A percentile compares a stretch with the other conserved stretches of the same genome.
Evolutionary conservation across 2,888 invertebrate genomes (phyloP).

Genomic region (Liodrosophila aerea): DNA sequence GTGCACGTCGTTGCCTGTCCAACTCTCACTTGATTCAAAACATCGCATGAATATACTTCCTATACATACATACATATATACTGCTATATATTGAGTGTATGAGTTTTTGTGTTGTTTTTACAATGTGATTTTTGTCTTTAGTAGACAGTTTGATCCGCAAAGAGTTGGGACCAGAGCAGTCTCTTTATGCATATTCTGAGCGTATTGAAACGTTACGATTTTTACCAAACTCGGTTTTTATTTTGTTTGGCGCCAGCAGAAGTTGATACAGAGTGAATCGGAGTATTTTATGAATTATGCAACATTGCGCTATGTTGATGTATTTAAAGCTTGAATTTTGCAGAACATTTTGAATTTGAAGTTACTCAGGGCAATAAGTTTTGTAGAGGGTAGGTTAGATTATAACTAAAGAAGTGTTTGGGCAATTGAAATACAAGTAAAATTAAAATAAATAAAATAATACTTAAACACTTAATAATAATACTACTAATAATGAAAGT

Average conservation of each 20-base stretch:
- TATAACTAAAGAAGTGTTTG: too few species aligned
- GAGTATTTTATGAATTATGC: too few species aligned
- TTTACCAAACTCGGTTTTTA: conserved; percentile 14
- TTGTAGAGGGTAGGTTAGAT: too few species aligned
- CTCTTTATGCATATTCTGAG: neutral
- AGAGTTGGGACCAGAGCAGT: neutral
- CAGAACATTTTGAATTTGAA: too few species aligned
- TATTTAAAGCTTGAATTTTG: too few species aligned
- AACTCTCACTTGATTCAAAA: conserved; percentile 14
- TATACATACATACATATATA: conserved; percentile 5
- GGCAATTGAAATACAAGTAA: too few species aligned
- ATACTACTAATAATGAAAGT: too few species aligned
- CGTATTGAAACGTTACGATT: conserved; percentile 36
- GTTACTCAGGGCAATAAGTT: too few species aligned
- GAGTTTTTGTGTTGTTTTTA: conserved; percentile 36
- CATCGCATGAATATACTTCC: conserved; percentile 1
- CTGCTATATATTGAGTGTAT: neutral
- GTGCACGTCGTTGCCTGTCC: conserved; percentile 24
- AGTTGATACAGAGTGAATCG: neutral
- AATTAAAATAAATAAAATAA: too few species aligned
- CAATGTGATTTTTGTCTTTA: conserved; percentile 17
- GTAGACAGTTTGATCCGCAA: too few species aligned
- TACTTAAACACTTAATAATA: too few species aligned
- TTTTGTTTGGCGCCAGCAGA: conserved; percentile 21
- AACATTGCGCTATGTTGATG: too few species aligned